These are phyloP conservation scores for Lacerta bilineata DNA, from an alignment of 2,797 vertebrate species.

Conservation along the genomic window DNA sequence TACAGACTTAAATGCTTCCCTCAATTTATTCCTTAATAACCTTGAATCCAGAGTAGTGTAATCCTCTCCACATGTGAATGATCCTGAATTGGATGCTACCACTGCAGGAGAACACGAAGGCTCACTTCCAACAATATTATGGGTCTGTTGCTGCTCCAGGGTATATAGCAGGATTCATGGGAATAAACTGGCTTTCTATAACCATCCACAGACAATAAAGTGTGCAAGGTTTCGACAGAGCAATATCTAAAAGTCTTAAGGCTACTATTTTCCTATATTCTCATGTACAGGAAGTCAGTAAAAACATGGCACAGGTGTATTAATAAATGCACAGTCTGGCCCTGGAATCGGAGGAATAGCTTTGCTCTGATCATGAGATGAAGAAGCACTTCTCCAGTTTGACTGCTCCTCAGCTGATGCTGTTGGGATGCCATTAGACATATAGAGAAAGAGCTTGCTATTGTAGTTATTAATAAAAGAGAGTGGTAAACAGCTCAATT, in stretches of 20 bases:
- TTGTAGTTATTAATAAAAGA: conserved; percentile 7
- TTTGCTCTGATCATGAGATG: background rate
- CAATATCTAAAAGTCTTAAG: background rate
- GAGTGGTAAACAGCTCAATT: background rate
- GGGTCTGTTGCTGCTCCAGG: background rate
- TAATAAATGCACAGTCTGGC: background rate
- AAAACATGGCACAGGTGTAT: conserved; percentile 3
- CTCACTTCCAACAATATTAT: background rate
- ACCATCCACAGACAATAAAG: background rate
- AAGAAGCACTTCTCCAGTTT: background rate
- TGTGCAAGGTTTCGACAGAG: background rate
- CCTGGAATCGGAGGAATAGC: background rate
- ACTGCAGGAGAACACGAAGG: background rate
- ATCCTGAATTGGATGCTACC: background rate
- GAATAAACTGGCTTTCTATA: background rate
- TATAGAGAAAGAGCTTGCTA: background rate
- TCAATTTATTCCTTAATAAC: background rate
- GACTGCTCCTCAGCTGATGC: background rate
- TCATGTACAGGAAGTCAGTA: background rate
- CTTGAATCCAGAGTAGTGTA: background rate
- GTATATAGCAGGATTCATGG: background rate
- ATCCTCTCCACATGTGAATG: background rate
- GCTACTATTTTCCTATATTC: background rate
- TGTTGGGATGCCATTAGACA: background rate
- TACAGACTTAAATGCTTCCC: background rate